phyloP scores from a whole-genome alignment of 1,140 invertebrate genomes.

The Apolygus lucorum region DNA sequence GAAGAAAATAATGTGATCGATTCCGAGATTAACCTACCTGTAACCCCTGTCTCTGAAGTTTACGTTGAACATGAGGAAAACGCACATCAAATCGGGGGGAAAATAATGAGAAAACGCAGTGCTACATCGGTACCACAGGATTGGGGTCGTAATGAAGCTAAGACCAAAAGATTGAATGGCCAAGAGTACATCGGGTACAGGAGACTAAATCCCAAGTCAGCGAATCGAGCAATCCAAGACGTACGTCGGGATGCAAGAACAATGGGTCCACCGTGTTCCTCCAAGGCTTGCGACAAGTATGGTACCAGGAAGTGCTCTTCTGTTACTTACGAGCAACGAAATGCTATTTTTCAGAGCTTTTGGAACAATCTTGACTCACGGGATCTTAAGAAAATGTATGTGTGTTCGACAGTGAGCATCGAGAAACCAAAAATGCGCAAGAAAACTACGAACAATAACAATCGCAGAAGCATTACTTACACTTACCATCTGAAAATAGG shows the following conservation, averaged over 20 bases:
- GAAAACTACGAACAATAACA: not conserved
- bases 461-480: slow-evolving; percentile 1
- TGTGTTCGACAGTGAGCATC: not conserved
- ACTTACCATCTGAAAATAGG: not conserved
- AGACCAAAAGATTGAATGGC: not conserved
- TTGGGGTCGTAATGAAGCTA: not conserved
- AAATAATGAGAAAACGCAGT: not conserved
- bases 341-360: not conserved
- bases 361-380: slow-evolving; percentile 1
- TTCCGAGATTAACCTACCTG: too few species aligned
- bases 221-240: not conserved
- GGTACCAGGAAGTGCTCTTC: not conserved
- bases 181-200: not conserved
- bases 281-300: not conserved
- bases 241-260: not conserved
- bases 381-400: slow-evolving; percentile 2
- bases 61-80: too few species aligned
- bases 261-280: not conserved
- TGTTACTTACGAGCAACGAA: not conserved
- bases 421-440: not conserved
- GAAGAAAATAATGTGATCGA: too few species aligned
- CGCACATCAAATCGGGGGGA: not conserved
- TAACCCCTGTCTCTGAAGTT: too few species aligned
- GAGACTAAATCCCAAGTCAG: not conserved
- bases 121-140: not conserved